A percentile compares a stretch with the other conserved stretches of the same genome.
phyloP scores from a whole-genome alignment of 2,797 vertebrate species.

The Amniataba percoides region DNA sequence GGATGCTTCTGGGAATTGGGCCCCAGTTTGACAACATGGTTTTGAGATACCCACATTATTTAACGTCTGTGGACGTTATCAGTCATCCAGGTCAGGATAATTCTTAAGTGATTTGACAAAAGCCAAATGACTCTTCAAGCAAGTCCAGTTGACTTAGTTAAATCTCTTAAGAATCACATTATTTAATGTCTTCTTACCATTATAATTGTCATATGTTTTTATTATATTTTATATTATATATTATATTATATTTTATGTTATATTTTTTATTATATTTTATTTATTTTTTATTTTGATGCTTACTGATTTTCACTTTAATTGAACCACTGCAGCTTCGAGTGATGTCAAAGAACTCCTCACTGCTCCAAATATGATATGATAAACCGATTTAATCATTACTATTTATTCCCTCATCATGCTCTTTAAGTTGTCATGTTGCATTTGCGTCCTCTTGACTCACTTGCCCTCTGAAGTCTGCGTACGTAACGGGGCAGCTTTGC shows the following conservation, averaged over 20 bases:
- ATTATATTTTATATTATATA: no score
- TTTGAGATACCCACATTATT: background rate
- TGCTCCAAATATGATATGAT: background rate
- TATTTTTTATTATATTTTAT: no score
- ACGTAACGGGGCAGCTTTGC: constrained; percentile 32
- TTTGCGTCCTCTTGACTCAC: constrained; percentile 18
- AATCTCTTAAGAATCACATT: no score
- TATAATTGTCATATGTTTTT: background rate
- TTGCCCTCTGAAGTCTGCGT: background rate
- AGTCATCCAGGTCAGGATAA: no score
- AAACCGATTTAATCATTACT: background rate
- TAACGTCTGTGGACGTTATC: no score
- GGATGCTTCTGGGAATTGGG: background rate
- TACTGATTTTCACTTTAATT: background rate
- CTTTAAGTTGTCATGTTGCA: background rate
- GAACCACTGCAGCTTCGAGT: background rate
- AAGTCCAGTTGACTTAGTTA: no score
- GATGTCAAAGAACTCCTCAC: no score
- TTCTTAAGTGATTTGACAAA: no score
- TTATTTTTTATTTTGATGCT: no score
- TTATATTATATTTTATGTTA: background rate
- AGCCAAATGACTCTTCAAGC: no score
- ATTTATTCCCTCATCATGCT: background rate
- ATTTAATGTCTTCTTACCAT: background rate
- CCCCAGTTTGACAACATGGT: background rate